Evolutionary conservation across 2,888 invertebrate species (phyloP), one percentile per base, ranked within the genome.

Genomic region (Podotricha telesiphe): DNA sequence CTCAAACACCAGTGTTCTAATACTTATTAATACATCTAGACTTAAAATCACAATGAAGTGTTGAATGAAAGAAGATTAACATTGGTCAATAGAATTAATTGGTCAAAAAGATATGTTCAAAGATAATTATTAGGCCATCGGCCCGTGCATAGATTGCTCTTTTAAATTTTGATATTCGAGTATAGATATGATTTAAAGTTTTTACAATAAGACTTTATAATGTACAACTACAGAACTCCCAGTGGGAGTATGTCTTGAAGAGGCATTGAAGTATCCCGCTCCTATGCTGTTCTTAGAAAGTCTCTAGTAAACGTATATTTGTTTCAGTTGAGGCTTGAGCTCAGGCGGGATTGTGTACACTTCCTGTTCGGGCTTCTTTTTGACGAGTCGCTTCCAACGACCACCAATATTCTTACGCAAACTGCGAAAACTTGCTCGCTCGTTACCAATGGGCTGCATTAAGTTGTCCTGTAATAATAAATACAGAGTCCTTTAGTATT

Each of bases 351-450:
- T 97, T 88, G 96, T 95, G 93, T 96, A 96, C 76, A 95, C 95
- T 85, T 96, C 96, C 87, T 96, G 95, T 84, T 95, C 95, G 75
- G 96, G 95, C 94, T 97, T 97, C 94, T 95, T 96, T 87, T 96
- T 96, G 77, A 97, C 96, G 80, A 97, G 94, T 83, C 97, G 95
- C 88, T 96, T 96, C 95, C 97, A 97, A 84, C 96, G 96, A 81
- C 97, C 97, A 81, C 97, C 96, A 81, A 97, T 95, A 87, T 97
- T 97, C 88, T 97, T 97, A 79, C 96, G 95, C 89, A 97, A 95
- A 86, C 96, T 96, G 87, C 96, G 95, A 87, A 97, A 96, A 82
- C 96, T 96, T 80, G 95, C 95, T 86, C 96, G 94, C 86, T 96
- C 96, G 81, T 94, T 95, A 79, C 94, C 94, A 76, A 93, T 93